Evolutionary conservation across 64 coral and sea anemone species (phyloP), one percentile per base, ranked within the genome.

Genomic region (Platygyra sinensis): DNA sequence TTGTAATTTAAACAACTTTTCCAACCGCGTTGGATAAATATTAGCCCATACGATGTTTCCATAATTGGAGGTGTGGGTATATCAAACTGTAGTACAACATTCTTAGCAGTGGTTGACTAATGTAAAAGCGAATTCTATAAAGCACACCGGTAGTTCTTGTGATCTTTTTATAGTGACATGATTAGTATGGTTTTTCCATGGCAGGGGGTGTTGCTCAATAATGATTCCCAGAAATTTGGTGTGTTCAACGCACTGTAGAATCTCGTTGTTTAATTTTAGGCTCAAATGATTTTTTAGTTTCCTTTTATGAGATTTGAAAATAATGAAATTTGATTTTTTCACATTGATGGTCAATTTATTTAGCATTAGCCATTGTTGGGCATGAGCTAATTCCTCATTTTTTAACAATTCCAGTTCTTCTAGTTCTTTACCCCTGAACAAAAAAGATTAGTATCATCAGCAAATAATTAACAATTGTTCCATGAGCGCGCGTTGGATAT

Each of bases 31-130:
- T 36, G 82, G 42, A 32, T 91, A 82, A n/a, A 62, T 30, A 74
- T 79, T 83, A 38, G 77, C 89, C 69, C 87, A 75, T 46, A 89
- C 75, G 36, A 76, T 78, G 25, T 86, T 78, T 75, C 72, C 80
- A 78, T 92, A 92, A 69, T n/a, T 55, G 49, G n/a, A 92, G 72
- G 60, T 91, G 60, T 39, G 69, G 81, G 31, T 92, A 86, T 10
- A 86, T 54, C 39, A 92, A 55, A 30, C 80, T 74, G 60, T 92
- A 60, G 60, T 92, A 86, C 5, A 91, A 36, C 57, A 52, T 18
- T 72, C 74, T 62, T 25, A 86, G 30, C 15, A 60, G 86, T 67
- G 54, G 30, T 77, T 86, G 59, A 79, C 57, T 67, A 12, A 92
- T 38, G 75, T 20, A 92, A 77, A 64, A 77, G 31, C 59, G 61